Percentiles rank a stretch among this genome's conserved stretches.
Evolutionary conservation across 2,888 invertebrate genomes (phyloP).

Genomic region (Tyria jacobaeae): DNA sequence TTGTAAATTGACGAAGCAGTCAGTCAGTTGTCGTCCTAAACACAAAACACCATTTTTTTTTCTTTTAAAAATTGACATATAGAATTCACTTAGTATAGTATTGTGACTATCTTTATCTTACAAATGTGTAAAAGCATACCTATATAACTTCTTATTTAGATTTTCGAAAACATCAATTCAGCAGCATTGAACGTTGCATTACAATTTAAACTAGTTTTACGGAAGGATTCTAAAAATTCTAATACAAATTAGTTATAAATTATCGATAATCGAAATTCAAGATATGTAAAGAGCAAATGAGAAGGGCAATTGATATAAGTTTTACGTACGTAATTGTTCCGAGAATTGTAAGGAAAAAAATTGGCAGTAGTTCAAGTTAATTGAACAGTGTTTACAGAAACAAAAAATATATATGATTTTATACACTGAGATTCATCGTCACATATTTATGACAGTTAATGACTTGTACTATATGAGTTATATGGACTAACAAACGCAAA

Average conservation of each 20-base stretch:
- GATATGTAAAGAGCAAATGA: background rate
- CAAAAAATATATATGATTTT: constrained; percentile 28
- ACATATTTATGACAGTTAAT: constrained; percentile 18
- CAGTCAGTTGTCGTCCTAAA: background rate
- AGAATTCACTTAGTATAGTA: background rate
- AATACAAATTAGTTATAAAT: too few relatives aligned
- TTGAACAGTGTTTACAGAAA: background rate
- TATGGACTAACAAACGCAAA: constrained; percentile 19
- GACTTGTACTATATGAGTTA: constrained; percentile 38
- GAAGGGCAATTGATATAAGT: background rate
- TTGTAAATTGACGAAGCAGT: background rate
- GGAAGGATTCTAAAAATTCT: too few relatives aligned
- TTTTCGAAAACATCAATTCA: background rate
- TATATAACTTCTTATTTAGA: background rate
- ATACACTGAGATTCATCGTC: constrained; percentile 50
- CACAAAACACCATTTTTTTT: background rate
- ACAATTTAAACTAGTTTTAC: too few relatives aligned
- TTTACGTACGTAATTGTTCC: background rate
- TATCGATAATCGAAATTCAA: too few relatives aligned
- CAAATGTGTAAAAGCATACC: background rate
- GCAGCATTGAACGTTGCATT: too few relatives aligned
- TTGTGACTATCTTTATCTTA: background rate
- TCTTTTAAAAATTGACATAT: background rate
- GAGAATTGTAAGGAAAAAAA: background rate
- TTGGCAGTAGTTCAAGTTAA: background rate